Base-by-base conservation (phyloP, 2,888 invertebrate genomes). In the Andrena praecox region DNA sequence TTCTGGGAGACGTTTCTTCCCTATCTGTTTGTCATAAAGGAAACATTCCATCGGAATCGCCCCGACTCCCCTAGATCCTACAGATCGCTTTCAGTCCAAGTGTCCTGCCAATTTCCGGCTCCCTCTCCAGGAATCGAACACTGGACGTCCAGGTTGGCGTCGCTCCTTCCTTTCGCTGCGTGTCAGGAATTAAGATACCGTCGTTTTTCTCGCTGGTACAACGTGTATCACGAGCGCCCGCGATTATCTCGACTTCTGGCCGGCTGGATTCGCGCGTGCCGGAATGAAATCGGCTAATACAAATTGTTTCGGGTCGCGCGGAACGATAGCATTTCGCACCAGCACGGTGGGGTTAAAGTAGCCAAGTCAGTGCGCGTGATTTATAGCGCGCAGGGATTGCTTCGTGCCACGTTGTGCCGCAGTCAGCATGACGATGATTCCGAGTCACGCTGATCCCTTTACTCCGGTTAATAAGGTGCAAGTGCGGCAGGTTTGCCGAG, bases 341-440 rank as follows among this genome's bases (percentile, higher is more conserved):
- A 56, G 20, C 67, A 5, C 20, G 29, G 31, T 20, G 52, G 63
- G 80, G 67, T 70, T 84, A 80, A 89, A 87, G 82, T 81, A 88
- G 86, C 82, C 76, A 76, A 85, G 88, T 88, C 88, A 88, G 84
- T 82, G 60, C n/a, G 50, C 54, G 71, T 85, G 88, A 88, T 88
- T 88, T 89, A 88, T 84, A 76, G 85, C 85, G 56, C 69, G 50
- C 73, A 31, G 48, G 66, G 69, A 66, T 63, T 73, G 76, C 69
- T 84, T 70, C 69, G 69, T 71, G 86, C 68, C 62, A 24, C 33
- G 42, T 76, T 80, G 63, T 63, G 68, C 74, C 56, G 48, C 48
- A 86, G 88, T 89, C 88, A 82, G 88, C 89, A 85, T 83, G 88
- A 84, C 88, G 83, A 75, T 67, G 75, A 71, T 80, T 72, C 77